Evolutionary conservation across 1,140 invertebrate species (phyloP).

Genomic region (Pteromalus puparum): DNA sequence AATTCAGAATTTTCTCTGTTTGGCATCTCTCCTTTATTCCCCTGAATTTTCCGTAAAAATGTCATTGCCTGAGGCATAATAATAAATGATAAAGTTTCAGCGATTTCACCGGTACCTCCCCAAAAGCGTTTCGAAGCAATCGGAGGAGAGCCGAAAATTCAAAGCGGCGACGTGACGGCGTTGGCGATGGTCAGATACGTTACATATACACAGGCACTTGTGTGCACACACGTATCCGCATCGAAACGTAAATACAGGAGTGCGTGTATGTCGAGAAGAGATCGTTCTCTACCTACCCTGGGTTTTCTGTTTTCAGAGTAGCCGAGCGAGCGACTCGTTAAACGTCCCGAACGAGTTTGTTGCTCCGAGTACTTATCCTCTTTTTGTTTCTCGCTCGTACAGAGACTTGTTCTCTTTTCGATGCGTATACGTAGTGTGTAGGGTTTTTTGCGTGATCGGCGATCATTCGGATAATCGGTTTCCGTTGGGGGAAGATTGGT

Average conservation of each 20-base stretch:
- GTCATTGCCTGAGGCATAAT: no score
- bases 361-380: neutral
- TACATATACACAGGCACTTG: neutral
- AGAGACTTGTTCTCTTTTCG: neutral
- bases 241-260: no score
- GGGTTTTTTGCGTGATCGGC: no score
- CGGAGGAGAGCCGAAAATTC: neutral
- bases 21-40: neutral
- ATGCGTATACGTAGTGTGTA: no score
- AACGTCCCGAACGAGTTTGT: conserved; percentile 5
- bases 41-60: neutral
- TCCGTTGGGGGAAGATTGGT: no score
- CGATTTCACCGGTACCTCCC: neutral
- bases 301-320: neutral
- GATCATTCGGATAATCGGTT: no score
- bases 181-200: neutral
- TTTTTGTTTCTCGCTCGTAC: neutral
- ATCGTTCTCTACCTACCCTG: neutral
- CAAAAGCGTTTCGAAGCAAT: neutral
- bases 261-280: no score
- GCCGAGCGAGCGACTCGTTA: neutral
- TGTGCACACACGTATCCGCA: no score
- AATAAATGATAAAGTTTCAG: no score
- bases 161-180: neutral
- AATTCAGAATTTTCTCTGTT: neutral